Base-by-base conservation (phyloP, 2,888 invertebrate species). In the Apantesis nais region DNA sequence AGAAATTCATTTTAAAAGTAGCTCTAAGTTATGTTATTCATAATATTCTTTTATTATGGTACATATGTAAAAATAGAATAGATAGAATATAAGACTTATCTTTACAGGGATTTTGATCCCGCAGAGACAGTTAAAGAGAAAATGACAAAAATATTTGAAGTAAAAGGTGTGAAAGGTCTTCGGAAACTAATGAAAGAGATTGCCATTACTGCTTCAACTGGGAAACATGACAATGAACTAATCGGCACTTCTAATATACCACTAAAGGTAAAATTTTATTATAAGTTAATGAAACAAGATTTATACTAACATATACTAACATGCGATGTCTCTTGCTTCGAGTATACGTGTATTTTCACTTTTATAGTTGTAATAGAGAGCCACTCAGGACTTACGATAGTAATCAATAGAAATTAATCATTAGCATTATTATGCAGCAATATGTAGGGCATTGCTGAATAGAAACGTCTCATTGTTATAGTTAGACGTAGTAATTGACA, bases 221-320 rank as follows among this genome's bases (percentile, higher is more conserved):
- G 99, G 77, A 98, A 97, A 95, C 98, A 97, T 91, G 97, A 99
- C 80, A 99, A 99, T 88, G 99, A 99, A 92, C 97, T 99, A 71
- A 98, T 99, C 73, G 99, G 99, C 1, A 97, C 97, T 73, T 97
- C 98, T 62, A 97, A 97, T 87, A 97, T 99, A 85, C 97, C 97
- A 22, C 93, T 99, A 8, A 98, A 97, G 93, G 98, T 98, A 93
- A 29, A n/a, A 29, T 29, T 55, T 14, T 0, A 55, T 14, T 14
- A 55, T 55, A 11, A 0, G 48, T 19, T 11, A 52, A 16, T 41
- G 0, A 19, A 19, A 16, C 16, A 3, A 16, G 16, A 41, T 41
- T 16, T 2, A 16, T 41, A 58, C n/a, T 0, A 29, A 14, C 16
- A 14, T 25, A 55, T 58, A 58, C 58, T 29, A 25, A 58, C 29